phyloP scores from a whole-genome alignment of 2,797 vertebrate species.

The Neosilurus hyrtlii region DNA sequence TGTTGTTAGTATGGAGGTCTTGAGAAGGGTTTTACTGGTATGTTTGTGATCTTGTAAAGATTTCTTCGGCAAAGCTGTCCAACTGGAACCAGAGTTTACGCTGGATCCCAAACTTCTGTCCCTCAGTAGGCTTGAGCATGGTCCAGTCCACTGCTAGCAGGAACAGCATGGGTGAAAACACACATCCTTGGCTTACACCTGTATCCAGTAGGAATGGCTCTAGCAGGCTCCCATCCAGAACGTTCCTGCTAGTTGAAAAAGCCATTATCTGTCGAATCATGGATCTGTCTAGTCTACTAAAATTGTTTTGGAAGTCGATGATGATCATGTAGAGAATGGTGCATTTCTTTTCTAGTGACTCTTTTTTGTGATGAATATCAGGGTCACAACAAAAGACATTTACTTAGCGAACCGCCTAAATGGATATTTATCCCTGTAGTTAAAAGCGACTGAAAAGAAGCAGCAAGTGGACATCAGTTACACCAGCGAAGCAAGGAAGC shows the following conservation, averaged over 20 bases:
- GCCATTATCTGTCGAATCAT: neutral
- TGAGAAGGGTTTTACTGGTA: neutral
- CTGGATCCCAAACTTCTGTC: neutral
- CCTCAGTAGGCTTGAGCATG: neutral
- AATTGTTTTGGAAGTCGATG: neutral
- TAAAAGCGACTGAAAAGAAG: neutral
- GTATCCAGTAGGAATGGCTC: neutral
- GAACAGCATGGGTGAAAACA: neutral
- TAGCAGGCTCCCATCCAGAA: neutral
- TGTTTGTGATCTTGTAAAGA: neutral
- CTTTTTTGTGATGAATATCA: neutral
- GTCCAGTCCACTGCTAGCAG: neutral
- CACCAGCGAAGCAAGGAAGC: too few species aligned
- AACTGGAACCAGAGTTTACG: neutral
- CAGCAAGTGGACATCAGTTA: neutral
- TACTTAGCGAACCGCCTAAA: neutral
- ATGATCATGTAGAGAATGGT: neutral
- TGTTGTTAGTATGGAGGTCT: neutral
- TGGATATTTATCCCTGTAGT: neutral
- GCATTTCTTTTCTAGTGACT: neutral
- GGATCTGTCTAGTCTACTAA: neutral
- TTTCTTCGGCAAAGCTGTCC: neutral
- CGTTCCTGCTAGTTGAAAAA: neutral
- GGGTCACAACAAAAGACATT: neutral
- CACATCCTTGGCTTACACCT: neutral